phyloP scores from a whole-genome alignment of 2,113 vertebrate genomes.

The Chloropsis hardwickii region DNA sequence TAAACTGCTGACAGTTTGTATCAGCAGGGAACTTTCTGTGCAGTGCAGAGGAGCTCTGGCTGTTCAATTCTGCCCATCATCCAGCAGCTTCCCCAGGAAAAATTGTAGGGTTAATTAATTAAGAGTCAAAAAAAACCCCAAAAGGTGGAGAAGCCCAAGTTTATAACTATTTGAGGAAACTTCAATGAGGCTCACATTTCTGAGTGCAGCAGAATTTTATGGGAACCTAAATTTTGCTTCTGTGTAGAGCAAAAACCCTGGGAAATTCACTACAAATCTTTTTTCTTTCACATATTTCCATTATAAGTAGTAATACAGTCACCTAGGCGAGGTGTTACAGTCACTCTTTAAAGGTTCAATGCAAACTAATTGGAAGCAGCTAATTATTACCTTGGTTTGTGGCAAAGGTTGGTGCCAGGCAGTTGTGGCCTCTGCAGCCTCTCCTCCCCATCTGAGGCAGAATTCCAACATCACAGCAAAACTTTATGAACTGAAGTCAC shows the following conservation, averaged over 20 bases:
- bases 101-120: accelerated
- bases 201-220: not conserved
- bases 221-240: not conserved
- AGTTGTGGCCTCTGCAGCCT: not conserved
- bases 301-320: accelerated
- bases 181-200: accelerated
- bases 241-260: accelerated
- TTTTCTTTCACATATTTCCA: not conserved
- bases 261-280: too few species aligned
- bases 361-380: not conserved
- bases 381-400: accelerated
- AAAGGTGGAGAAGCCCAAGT: not conserved
- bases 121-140: accelerated
- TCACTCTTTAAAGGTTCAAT: accelerated
- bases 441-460: not conserved
- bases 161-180: not conserved
- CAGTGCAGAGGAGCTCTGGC: not conserved
- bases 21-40: not conserved
- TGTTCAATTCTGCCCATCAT: accelerated
- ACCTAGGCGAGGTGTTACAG: accelerated
- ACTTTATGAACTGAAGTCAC: not conserved
- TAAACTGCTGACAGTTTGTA: not conserved
- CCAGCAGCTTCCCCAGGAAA: not conserved
- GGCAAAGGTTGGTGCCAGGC: not conserved
- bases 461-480: not conserved